These are phyloP conservation scores for Oreochromis mossambicus DNA, from an alignment of 2,797 vertebrate species.

Conservation along the genomic window DNA sequence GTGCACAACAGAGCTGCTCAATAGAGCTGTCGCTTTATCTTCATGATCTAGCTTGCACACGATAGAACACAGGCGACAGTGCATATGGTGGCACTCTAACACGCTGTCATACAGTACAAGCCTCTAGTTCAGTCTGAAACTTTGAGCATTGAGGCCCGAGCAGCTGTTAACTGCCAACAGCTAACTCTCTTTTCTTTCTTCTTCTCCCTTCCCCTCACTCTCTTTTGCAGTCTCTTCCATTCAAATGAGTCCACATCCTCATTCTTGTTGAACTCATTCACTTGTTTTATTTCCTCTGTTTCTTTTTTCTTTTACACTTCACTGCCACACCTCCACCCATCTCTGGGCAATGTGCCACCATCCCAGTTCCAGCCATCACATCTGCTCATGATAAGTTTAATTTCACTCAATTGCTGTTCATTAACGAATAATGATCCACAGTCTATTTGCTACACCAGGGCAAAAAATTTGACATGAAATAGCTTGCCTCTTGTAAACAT, in stretches of 20 bases:
- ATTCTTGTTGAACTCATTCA: constrained; percentile 9
- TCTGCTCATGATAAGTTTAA: constrained; percentile 65
- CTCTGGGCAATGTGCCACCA: constrained; percentile 43
- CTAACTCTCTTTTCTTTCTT: background rate
- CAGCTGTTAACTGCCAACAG: constrained; percentile 45
- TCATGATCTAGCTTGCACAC: constrained; percentile 19
- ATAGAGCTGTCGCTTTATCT: constrained; percentile 45
- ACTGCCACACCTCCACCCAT: background rate
- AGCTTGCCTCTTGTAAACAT: constrained; percentile 50
- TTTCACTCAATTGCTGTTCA: constrained; percentile 50
- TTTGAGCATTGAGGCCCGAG: background rate
- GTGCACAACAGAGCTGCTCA: constrained; percentile 58
- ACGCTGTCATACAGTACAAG: background rate
- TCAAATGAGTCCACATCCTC: constrained; percentile 6
- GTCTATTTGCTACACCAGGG: constrained; percentile 22
- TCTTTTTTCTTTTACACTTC: background rate
- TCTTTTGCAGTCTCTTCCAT: constrained; percentile 1
- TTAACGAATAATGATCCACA: constrained; percentile 55
- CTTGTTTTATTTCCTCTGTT: background rate
- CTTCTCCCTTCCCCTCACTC: background rate
- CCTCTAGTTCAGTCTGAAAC: constrained; percentile 13
- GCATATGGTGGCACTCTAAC: background rate
- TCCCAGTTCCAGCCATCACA: constrained; percentile 30
- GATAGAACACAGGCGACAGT: background rate
- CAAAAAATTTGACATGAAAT: constrained; percentile 58